Base-by-base conservation (phyloP, 2,113 vertebrate species). In the Rhynchopsitta pachyrhyncha region DNA sequence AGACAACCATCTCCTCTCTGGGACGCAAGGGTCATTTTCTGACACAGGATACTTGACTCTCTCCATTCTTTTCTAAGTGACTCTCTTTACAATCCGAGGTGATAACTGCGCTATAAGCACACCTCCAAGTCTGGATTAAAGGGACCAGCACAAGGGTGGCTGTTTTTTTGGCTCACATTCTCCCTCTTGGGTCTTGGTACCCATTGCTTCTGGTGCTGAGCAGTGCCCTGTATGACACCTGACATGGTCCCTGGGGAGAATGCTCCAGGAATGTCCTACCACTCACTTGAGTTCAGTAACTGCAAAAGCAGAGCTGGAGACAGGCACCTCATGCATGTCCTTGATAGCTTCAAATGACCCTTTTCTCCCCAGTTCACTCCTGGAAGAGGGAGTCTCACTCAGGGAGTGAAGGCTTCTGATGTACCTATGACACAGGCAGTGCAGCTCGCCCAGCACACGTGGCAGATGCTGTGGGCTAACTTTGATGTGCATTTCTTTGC, bases 351-450 rank as follows among this genome's bases (percentile, higher is more conserved):
- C 41, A 79, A 29, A 62, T 7, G 11, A 19, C 13, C 11, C 59
- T 3, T 0, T 78, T 83, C 15, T 86, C 10, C 50, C 18, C 31
- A 2, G 0, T n/a, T 92, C 49, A 46, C 13, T 68, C 70, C 74
- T 79, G 46, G 39, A 70, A 63, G 14, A 91, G 25, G 15, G 55
- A 85, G 87, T 86, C 42, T 42, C 35, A 16, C 31, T 41, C 2
- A 0, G 15, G 29, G 59, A 88, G 57, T 0, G 2, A 84, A 49
- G 1, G 0, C 13, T 92, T 90, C 46, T 0, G 1, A 85, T 0
- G 1, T 60, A 37, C 24, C 52, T 23, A 24, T 2, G 27, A 44
- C 44, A 82, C 37, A 85, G 39, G 35, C 7, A 3, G 55, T 68
- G 49, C 7, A 2, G 22, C 19, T 90, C 29, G 24, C 33, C 64